Evolutionary conservation across 2,797 vertebrate genomes (phyloP).

Genomic region (Pangasius djambal): DNA sequence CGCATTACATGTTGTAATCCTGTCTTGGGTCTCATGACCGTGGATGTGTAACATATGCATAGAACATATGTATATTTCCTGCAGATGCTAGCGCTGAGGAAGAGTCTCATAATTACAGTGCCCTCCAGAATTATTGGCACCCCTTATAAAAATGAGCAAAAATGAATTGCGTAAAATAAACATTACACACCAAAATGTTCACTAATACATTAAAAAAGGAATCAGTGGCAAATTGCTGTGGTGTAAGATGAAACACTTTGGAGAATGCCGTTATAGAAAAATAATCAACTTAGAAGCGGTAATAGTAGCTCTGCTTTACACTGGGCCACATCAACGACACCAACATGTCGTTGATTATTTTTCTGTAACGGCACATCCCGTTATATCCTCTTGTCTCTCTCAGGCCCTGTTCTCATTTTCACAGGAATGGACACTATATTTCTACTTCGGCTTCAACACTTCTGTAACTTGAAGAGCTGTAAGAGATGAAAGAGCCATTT

Average conservation of each 20-base stretch:
- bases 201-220: neutral
- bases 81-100: neutral
- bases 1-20: neutral
- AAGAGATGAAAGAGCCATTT: slow-evolving; percentile 61
- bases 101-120: neutral
- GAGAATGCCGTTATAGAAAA: neutral
- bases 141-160: neutral
- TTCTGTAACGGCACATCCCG: neutral
- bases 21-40: neutral
- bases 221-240: neutral
- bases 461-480: slow-evolving; percentile 34
- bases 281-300: neutral
- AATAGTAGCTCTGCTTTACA: neutral
- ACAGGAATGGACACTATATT: slow-evolving; percentile 46
- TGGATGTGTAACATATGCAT: slow-evolving; percentile 8
- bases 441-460: slow-evolving; percentile 54
- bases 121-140: neutral
- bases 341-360: neutral
- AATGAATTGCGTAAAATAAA: no score
- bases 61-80: neutral
- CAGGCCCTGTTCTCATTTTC: slow-evolving; percentile 7
- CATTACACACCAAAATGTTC: neutral
- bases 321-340: neutral
- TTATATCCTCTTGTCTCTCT: neutral
- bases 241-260: neutral